Percentiles rank a stretch among this genome's conserved stretches.
phyloP scores from a whole-genome alignment of 2,797 vertebrate species.

The Ambastaia sidthimunki region DNA sequence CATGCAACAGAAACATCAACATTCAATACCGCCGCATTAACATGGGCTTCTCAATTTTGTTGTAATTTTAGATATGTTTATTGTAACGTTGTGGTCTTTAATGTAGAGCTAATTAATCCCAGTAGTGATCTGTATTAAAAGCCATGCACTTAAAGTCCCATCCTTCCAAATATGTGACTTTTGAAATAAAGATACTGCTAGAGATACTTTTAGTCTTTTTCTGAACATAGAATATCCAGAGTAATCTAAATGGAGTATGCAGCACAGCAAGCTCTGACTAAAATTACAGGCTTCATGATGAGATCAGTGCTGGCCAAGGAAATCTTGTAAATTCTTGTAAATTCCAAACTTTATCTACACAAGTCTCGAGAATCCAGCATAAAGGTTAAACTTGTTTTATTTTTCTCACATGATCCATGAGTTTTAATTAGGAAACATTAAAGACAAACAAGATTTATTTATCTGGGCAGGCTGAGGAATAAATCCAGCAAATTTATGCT shows the following conservation, averaged over 20 bases:
- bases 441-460: conserved; percentile 33
- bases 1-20: neutral
- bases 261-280: neutral
- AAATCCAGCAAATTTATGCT: conserved; percentile 17
- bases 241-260: neutral
- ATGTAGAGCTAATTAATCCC: conserved; percentile 49
- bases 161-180: conserved; percentile 59
- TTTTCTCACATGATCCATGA: neutral
- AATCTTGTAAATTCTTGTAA: conserved; percentile 15
- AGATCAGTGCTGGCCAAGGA: conserved; percentile 4
- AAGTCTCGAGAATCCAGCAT: neutral
- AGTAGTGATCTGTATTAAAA: conserved; percentile 61
- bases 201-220: conserved; percentile 18
- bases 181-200: conserved; percentile 55
- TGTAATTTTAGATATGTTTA: conserved; percentile 35
- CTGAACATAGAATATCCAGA: neutral
- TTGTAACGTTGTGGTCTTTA: conserved; percentile 47
- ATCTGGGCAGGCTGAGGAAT: conserved; percentile 4
- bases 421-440: conserved; percentile 13
- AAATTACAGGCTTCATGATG: too few species aligned
- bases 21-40: neutral
- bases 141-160: conserved; percentile 49
- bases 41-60: conserved; percentile 13
- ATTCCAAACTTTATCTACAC: neutral
- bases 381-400: conserved; percentile 2